Evolutionary conservation across 2,888 invertebrate genomes (phyloP), one percentile per base, ranked within the genome.

Genomic region (Cephalotes varians): DNA sequence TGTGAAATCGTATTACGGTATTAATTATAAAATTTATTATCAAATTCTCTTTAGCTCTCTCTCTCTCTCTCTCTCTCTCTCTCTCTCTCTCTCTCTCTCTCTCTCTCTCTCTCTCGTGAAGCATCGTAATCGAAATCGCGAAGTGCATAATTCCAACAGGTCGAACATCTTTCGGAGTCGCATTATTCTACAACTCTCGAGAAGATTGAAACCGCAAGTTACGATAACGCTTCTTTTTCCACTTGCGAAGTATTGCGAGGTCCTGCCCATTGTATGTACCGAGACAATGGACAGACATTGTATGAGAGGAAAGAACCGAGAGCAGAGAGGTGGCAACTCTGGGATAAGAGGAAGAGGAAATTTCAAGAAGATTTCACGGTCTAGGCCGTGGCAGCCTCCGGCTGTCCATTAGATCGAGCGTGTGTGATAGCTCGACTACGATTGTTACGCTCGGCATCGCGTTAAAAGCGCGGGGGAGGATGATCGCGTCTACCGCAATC

Each of bases 341-440:
- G 58, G 62, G 72, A 81, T 47, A 77, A 73, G 81, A 73, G 40
- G 54, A 82, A 37, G 69, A 44, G 56, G 28, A 65, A 37, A 69
- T 44, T 56, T 44, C 28, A 64, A 54, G 76, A 64, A 62, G 62
- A 79, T 79, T 67, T 18, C 60, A 12, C 31, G 62, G 21, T 49
- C 69, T 54, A 72, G 64, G 40, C 64, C 62, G 21, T 65, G 10
- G 81, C 37, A 74, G 76, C 88, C 84, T 79, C 69, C 44, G 86
- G 88, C 88, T 83, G 84, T 87, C 86, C 85, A 87, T 88, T 88
- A 81, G 84, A 88, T 88, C 79, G 83, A 84, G 81, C 82, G 83
- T 83, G 81, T 56, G 60, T 49, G 85, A 88, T 88, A 88, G 58
- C 79, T 49, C 44, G 49, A 37, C 77, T 64, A 58, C 83, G 82